Evolutionary conservation across 2,113 vertebrate species (phyloP).

Genomic region (Nyctibius bracteatus): DNA sequence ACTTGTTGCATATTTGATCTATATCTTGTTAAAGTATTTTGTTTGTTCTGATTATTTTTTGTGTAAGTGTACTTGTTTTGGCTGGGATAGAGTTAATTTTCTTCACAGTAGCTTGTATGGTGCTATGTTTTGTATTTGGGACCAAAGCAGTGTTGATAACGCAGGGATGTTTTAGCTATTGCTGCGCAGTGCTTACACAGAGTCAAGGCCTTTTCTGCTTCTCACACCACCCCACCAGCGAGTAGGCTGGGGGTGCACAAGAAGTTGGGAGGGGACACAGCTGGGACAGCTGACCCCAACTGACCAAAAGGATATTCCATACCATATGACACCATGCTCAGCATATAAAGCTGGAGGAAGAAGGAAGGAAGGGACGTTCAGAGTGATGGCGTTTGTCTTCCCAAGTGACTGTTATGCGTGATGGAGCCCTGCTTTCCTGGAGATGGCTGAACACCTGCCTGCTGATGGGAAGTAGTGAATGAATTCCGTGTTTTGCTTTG

Average conservation of each 20-base stretch:
- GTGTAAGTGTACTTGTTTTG: background rate
- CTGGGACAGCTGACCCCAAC: no score
- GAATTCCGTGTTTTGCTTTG: background rate
- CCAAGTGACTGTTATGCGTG: fast-evolving
- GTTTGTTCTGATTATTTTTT: background rate
- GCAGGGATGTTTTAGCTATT: background rate
- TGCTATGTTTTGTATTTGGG: background rate
- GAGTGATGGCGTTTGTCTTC: background rate
- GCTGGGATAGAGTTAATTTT: background rate
- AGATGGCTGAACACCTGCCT: background rate
- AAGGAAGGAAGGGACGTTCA: no score
- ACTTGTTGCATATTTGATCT: background rate
- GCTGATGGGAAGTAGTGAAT: background rate
- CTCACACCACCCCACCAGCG: fast-evolving
- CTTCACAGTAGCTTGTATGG: background rate
- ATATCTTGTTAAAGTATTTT: background rate
- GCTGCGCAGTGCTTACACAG: background rate
- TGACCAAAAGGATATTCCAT: no score
- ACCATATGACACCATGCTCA: no score
- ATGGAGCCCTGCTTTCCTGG: background rate
- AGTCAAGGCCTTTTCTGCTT: background rate
- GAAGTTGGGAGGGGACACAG: no score
- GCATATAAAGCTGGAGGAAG: background rate
- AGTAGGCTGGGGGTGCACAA: background rate
- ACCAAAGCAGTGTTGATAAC: background rate